Percentiles rank a stretch among this genome's conserved stretches.
phyloP scores from a whole-genome alignment of 2,888 invertebrate species.

The Coenonympha arcania region DNA sequence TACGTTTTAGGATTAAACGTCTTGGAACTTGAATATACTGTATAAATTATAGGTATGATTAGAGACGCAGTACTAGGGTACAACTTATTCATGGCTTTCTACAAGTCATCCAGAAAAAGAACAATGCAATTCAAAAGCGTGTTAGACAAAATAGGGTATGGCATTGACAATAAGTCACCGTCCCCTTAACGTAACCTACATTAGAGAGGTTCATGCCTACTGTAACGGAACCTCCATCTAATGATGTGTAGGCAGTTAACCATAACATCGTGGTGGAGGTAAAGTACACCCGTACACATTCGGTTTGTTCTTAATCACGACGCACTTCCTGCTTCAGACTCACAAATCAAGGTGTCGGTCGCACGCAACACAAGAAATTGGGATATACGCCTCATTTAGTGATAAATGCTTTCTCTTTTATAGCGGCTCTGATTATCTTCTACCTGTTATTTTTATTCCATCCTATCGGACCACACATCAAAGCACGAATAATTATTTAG shows the following conservation, averaged over 20 bases:
- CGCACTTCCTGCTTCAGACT: conserved; percentile 18
- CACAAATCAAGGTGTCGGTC: conserved; percentile 22
- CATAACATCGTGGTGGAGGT: conserved; percentile 12
- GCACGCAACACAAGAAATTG: conserved; percentile 17
- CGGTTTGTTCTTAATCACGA: conserved; percentile 15
- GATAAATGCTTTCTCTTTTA: conserved; percentile 18
- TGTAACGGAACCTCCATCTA: conserved; percentile 9
- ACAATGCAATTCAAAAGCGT: conserved; percentile 1
- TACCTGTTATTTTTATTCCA: neutral
- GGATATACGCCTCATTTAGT: conserved; percentile 18
- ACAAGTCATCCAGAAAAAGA: neutral
- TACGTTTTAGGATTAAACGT: no score
- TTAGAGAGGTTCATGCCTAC: neutral
- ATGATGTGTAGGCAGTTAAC: conserved; percentile 13
- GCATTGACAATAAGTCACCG: conserved; percentile 5
- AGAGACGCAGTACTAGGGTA: neutral
- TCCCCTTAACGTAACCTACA: conserved; percentile 4
- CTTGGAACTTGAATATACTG: neutral
- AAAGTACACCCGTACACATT: conserved; percentile 13
- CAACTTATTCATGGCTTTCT: neutral
- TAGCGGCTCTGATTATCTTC: conserved; percentile 1
- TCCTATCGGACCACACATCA: no score
- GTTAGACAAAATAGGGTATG: neutral
- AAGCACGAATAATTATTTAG: no score
- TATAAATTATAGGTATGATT: no score